Base-by-base conservation (phyloP, 2,888 invertebrate species). In the Minunthozetes semirufus region DNA sequence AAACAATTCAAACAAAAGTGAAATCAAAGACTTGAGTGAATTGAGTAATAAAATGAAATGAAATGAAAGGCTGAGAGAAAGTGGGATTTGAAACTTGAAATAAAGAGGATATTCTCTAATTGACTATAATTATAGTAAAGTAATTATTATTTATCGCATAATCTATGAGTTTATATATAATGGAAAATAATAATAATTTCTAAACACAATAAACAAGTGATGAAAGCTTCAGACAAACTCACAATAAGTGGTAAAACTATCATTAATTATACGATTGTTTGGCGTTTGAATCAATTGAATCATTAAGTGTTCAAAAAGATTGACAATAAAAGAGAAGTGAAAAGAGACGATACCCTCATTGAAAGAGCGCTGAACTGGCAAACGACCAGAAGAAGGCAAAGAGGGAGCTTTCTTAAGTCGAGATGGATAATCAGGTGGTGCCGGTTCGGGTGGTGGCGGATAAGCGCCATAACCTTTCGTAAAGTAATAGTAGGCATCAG, bases 391-490 rank as follows among this genome's bases (percentile, higher is more conserved):
- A 76, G 76, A 73, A 75, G 78, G 75, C 73, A 78, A 73, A 73
- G 76, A 73, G 29, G 77, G 76, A 59, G 76, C 77, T 76, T 78
- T 78, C 77, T 76, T 77, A 76, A 78, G 75, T 61, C 76, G 76
- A 33, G 79, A 61, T 63, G 78, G 78, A 63, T 78, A 89, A 83
- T 91, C 91, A 76, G 91, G 91, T 72, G 91, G 91, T 76, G 91
- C 91, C 68, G 91, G 91, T 83, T 91, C 91, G 53, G 91, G 91
- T 71, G 91, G 91, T 77, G 90, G 90, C 78, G 91, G 91, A 83
- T 90, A 91, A 77, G 90, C 91, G 84, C 79, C 78, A 75, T 79
- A 79, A 73, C 78, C 79, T 79, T 68, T 59, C 63, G 72, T 50
- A 72, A 25, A 76, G 77, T 56, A 75, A 63, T 68, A 75, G 29